Conservation (phyloP, 2,113 vertebrate species). For the Phrynocephalus versicolor region DNA sequence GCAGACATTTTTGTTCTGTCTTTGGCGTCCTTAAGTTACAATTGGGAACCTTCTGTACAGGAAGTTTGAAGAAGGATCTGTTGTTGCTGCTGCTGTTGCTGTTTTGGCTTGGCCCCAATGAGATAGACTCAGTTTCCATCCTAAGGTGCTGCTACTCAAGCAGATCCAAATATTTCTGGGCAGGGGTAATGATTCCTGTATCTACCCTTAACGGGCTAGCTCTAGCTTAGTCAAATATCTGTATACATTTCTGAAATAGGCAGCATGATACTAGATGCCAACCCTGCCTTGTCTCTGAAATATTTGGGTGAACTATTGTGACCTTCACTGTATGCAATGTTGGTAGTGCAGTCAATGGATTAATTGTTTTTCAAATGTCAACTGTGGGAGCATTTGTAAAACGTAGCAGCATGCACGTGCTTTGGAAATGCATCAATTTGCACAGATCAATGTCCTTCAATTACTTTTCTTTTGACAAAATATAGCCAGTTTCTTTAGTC, state of each 20-base stretch:
- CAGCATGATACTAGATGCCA: background rate
- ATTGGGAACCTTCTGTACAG: too few relatives aligned
- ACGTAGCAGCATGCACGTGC: constrained; percentile 38
- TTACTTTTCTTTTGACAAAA: background rate
- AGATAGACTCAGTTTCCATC: background rate
- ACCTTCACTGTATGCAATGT: background rate
- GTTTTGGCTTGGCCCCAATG: too few relatives aligned
- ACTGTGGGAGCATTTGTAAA: background rate
- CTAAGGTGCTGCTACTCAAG: background rate
- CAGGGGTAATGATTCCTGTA: background rate
- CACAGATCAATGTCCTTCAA: constrained; percentile 44
- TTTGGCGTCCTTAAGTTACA: too few relatives aligned
- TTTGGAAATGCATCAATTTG: constrained; percentile 34
- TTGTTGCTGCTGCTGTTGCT: too few relatives aligned
- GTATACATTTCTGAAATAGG: background rate
- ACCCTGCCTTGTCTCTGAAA: background rate
- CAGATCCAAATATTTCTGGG: background rate
- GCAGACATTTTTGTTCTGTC: too few relatives aligned
- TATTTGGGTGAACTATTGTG: background rate
- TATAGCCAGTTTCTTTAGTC: background rate
- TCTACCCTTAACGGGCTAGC: background rate
- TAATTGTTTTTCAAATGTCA: constrained; percentile 20
- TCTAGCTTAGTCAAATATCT: background rate
- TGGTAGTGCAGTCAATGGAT: background rate
- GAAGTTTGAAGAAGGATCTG: too few relatives aligned